Base-by-base conservation (phyloP, 1,140 invertebrate species). In the Mya arenaria region DNA sequence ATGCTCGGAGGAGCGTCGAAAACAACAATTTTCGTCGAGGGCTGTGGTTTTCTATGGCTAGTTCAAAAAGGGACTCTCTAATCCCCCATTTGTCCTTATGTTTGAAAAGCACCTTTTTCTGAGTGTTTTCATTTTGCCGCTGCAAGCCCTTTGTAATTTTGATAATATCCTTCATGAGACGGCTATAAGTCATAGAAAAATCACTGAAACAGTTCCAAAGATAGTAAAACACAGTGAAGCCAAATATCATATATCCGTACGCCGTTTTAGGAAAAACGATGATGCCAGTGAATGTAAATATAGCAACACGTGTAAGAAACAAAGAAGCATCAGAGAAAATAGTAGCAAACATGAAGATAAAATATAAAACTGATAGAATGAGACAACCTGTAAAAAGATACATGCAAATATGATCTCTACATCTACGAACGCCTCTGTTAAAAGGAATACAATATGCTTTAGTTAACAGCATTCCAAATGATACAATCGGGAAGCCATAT, bases 301-400 rank as follows among this genome's bases (percentile, higher is more conserved):
- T n/a, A 3, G 36, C 25, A 13, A 77, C 44, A 23, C 73, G 15
- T 8, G 58, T 65, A 13, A 65, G 8, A 65, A 77, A 77, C 39
- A 77, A 32, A 32, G 39, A 63, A n/a, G 73, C 73, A 36, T 77
- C 73, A 37, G 66, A n/a, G 32, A 77, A 77, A 36, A 77, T 77
- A 0, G 62, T 77, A 19, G 23, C 25, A 55, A 77, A 77, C 73
- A 77, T 77, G 52, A 65, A 77, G 4, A 77, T n/a, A 55, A 77
- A 77, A 34, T 48, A 77, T 4, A 36, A 13, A 15, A 77, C 73
- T 34, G 73, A 36, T 19, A 32, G 0, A 5, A 52, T 52, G 5
- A 77, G n/a, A 15, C 63, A 10, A 19, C 48, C 1, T 4, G 41
- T 44, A 48, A 34, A 52, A 25, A 41, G 3, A 48, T 48, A 5